Evolutionary conservation across 2,888 invertebrate genomes (phyloP).

Genomic region (Pterostichus niger): DNA sequence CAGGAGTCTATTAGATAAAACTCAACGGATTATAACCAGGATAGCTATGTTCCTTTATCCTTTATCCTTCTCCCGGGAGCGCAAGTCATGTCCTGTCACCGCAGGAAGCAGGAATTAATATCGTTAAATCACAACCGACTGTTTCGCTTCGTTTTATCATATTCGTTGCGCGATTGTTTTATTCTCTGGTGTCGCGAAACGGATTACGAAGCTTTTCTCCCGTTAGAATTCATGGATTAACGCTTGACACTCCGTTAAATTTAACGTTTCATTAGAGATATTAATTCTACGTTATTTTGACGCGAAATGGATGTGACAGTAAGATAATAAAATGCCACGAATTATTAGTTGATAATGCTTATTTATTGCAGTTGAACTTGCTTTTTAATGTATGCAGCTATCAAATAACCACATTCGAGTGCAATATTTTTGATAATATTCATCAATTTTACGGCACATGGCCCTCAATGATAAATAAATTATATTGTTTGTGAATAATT

Average conservation of each 20-base stretch:
- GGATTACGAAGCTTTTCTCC: constrained; percentile 24
- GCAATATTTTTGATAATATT: neutral
- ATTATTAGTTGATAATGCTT: constrained; percentile 7
- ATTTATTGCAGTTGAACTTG: neutral
- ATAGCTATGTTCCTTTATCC: constrained; percentile 1
- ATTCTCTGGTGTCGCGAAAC: neutral
- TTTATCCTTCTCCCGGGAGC: neutral
- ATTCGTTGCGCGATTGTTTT: constrained; percentile 49
- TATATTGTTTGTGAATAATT: neutral
- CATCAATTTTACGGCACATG: neutral
- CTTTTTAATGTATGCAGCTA: neutral
- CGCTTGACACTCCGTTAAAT: neutral
- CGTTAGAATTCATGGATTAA: neutral
- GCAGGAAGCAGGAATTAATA: constrained; percentile 26
- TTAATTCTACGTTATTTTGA: neutral
- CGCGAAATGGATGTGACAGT: neutral
- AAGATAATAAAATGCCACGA: neutral
- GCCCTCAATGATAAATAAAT: neutral
- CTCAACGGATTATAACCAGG: constrained; percentile 42
- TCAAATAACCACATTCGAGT: neutral
- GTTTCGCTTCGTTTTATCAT: constrained; percentile 19
- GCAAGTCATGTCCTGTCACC: constrained; percentile 42
- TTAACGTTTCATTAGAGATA: constrained; percentile 22
- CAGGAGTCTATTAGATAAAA: constrained; percentile 58
- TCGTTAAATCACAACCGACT: constrained; percentile 47